Evolutionary conservation across 35 echinoderm and acorn worm genomes (phyloP).

Genomic region (Heliocidaris erythrogramma): DNA sequence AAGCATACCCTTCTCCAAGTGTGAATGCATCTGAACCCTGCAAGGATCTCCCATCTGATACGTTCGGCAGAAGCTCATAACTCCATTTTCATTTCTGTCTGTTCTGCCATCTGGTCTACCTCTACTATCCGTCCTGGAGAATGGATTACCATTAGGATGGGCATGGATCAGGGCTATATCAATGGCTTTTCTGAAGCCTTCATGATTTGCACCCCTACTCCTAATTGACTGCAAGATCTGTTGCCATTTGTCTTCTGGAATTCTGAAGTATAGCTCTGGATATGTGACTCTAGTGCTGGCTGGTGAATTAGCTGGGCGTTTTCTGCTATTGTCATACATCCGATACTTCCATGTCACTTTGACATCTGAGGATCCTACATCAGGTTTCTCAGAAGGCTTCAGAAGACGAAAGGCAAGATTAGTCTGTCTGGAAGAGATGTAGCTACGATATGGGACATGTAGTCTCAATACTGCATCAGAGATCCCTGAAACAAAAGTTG

Average conservation of each 20-base stretch:
- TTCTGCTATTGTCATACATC: conserved; percentile 32
- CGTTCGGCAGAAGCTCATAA: conserved; percentile 32
- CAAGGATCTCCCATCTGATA: conserved; percentile 69
- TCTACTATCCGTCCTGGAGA: conserved; percentile 62
- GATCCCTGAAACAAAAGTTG: conserved; percentile 52
- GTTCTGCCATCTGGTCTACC: conserved; percentile 11
- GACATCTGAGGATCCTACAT: conserved; percentile 46
- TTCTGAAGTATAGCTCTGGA: not conserved
- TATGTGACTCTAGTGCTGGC: not conserved
- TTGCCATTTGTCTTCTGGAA: conserved; percentile 42
- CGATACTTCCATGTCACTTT: conserved; percentile 60
- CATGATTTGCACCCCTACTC: not conserved
- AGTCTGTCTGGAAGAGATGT: conserved; percentile 61
- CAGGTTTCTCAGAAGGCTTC: conserved; percentile 60
- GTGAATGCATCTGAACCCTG: conserved; percentile 62
- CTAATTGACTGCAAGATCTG: conserved; percentile 16
- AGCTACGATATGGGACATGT: conserved; percentile 57
- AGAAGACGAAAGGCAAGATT: conserved; percentile 37
- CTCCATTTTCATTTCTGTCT: not conserved
- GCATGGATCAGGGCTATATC: not conserved
- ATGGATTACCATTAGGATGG: not conserved
- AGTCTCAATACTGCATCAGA: conserved; percentile 53
- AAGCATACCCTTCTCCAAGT: conserved; percentile 60
- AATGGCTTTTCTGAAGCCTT: not conserved
- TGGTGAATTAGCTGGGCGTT: not conserved